A percentile compares a stretch with the other conserved stretches of the same genome.
These are phyloP conservation scores for Nymphalis urticae DNA, from an alignment of 2,888 invertebrate genomes.

Conservation along the genomic window DNA sequence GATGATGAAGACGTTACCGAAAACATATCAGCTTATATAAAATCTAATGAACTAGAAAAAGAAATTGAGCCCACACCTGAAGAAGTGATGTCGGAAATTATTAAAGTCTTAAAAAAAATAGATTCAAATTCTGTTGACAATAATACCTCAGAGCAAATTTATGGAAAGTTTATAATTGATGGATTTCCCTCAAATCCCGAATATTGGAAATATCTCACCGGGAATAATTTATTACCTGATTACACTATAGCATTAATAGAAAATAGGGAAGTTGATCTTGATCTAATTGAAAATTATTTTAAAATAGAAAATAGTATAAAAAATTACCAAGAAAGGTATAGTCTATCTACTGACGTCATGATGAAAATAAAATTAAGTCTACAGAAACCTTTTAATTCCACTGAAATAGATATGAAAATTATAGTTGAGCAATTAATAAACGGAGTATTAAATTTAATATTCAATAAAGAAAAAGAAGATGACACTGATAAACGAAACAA, in stretches of 20 bases:
- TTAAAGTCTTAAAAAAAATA: constrained; percentile 56
- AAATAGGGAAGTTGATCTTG: constrained; percentile 66
- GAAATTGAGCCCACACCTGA: constrained; percentile 66
- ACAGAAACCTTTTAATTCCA: constrained; percentile 39
- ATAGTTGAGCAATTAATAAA: constrained; percentile 49
- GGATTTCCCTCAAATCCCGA: constrained; percentile 78
- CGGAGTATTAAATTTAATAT: constrained; percentile 39
- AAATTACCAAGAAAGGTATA: constrained; percentile 56
- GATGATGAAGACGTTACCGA: constrained; percentile 73
- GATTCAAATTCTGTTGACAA: constrained; percentile 57
- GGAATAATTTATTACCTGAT: constrained; percentile 75
- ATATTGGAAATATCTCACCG: constrained; percentile 70
- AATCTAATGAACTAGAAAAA: constrained; percentile 64
- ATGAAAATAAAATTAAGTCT: constrained; percentile 54
- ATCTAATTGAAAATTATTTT: constrained; percentile 59
- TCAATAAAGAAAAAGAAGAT: constrained; percentile 28
- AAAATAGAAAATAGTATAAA: constrained; percentile 56
- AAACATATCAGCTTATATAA: constrained; percentile 62
- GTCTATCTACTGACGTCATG: constrained; percentile 58
- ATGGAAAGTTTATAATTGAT: constrained; percentile 83
- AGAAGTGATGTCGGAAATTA: constrained; percentile 69
- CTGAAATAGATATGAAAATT: constrained; percentile 46
- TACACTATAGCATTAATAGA: constrained; percentile 80
- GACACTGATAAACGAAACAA: constrained; percentile 32
- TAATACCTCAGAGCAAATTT: constrained; percentile 47